Conservation (phyloP, 2,113 vertebrate genomes). For the Archocentrus centrarchus region DNA sequence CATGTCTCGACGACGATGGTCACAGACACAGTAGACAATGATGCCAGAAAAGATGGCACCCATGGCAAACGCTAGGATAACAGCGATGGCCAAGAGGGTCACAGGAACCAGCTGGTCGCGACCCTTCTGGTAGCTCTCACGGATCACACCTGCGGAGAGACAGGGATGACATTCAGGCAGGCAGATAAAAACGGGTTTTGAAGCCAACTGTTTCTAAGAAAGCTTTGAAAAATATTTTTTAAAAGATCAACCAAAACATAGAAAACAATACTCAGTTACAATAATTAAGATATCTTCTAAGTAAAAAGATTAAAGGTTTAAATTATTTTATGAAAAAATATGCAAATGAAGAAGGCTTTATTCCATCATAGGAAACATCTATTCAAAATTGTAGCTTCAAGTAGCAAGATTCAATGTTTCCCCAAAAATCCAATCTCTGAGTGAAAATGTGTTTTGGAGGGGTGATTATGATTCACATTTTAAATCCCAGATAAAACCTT, state of each 20-base stretch:
- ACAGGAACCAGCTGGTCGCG: constrained; percentile 96
- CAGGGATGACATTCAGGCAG: constrained; percentile 57
- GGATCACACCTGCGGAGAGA: constrained; percentile 91
- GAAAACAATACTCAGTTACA: constrained; percentile 30
- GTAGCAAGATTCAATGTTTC: constrained; percentile 59
- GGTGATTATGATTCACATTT: constrained; percentile 73
- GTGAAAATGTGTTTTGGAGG: constrained; percentile 61
- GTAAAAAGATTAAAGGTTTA: constrained; percentile 55
- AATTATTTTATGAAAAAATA: constrained; percentile 54
- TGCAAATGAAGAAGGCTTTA: constrained; percentile 57
- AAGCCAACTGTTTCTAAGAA: constrained; percentile 8
- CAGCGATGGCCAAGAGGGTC: constrained; percentile 94
- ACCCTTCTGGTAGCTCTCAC: constrained; percentile 96
- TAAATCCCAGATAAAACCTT: constrained; percentile 73
- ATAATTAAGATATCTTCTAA: constrained; percentile 42
- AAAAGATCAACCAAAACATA: constrained; percentile 24
- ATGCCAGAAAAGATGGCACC: constrained; percentile 97
- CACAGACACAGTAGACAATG: constrained; percentile 95
- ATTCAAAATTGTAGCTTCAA: constrained; percentile 54
- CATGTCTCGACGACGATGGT: constrained; percentile 91
- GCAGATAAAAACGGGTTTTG: background rate
- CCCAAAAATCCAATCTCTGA: constrained; percentile 59
- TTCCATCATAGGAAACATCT: constrained; percentile 49
- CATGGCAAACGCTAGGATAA: constrained; percentile 97
- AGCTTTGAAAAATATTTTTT: constrained; percentile 22